Evolutionary conservation across 2,888 invertebrate genomes (phyloP).

Genomic region (Drosophila imparisetae): DNA sequence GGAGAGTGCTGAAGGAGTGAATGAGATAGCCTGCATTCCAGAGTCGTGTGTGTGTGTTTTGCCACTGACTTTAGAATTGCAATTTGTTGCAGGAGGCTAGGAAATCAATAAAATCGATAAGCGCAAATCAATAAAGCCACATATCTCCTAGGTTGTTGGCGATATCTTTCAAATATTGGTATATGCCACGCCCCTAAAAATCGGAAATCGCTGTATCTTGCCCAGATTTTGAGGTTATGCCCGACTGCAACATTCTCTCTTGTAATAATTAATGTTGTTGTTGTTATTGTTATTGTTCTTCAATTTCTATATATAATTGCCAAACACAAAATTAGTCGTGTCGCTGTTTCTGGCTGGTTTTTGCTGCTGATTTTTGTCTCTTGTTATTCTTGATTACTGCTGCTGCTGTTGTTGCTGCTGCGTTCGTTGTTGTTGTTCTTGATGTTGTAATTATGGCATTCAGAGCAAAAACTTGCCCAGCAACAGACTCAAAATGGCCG

Average conservation of each 20-base stretch:
- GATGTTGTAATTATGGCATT: constrained; percentile 84
- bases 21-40: not conserved
- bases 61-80: constrained; percentile 16
- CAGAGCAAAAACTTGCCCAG: constrained; percentile 93
- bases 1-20: constrained; percentile 7
- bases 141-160: not conserved
- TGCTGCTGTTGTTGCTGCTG: constrained; percentile 17
- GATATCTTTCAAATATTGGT: not conserved
- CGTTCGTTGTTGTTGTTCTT: constrained; percentile 20
- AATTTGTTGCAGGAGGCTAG: not conserved
- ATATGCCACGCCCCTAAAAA: not conserved
- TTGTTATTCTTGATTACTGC: constrained; percentile 3
- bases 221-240: not conserved
- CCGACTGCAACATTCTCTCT: not conserved
- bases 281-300: constrained; percentile 12
- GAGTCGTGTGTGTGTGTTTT: not conserved
- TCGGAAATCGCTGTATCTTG: not conserved
- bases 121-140: not conserved
- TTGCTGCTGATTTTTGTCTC: constrained; percentile 14
- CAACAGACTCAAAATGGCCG: constrained; percentile 90
- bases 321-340: not conserved
- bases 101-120: not conserved
- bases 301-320: constrained; percentile 9
- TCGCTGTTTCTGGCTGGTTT: not conserved
- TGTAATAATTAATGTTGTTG: not conserved